phyloP scores from a whole-genome alignment of 2,888 invertebrate species.

The Caenorhabditis imperialis region DNA sequence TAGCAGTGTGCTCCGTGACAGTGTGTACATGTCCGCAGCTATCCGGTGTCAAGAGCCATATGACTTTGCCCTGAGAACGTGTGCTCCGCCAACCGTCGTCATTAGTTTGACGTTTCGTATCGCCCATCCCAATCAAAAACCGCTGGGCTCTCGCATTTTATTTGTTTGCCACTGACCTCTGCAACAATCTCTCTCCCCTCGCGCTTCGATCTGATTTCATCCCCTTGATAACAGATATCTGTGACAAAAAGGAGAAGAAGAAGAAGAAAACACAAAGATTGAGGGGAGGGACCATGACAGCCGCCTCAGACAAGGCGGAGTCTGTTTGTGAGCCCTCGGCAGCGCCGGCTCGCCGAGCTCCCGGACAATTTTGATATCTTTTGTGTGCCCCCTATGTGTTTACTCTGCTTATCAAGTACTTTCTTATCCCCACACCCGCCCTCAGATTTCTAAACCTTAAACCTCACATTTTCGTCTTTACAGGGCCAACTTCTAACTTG shows the following conservation, averaged over 20 bases:
- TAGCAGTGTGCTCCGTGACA: constrained; percentile 17
- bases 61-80: constrained; percentile 51
- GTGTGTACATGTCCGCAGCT: constrained; percentile 30
- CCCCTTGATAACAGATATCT: constrained; percentile 17
- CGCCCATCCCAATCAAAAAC: constrained; percentile 29
- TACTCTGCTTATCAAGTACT: constrained; percentile 19
- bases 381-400: no score
- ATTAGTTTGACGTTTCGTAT: constrained; percentile 38
- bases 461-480: constrained; percentile 5
- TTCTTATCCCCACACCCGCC: constrained; percentile 17
- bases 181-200: neutral
- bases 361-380: no score
- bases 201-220: constrained; percentile 8
- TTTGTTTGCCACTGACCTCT: constrained; percentile 23
- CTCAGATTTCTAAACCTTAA: constrained; percentile 20
- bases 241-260: constrained; percentile 3
- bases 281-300: constrained; percentile 33
- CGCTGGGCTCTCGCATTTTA: constrained; percentile 8
- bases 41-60: constrained; percentile 49
- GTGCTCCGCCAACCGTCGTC: constrained; percentile 33
- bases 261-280: constrained; percentile 49
- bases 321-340: constrained; percentile 4
- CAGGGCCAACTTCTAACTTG: neutral
- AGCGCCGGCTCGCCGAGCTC: no score
- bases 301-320: constrained; percentile 45